Evolutionary conservation across 2,888 invertebrate species (phyloP).

Genomic region (Mimachlamys varia): DNA sequence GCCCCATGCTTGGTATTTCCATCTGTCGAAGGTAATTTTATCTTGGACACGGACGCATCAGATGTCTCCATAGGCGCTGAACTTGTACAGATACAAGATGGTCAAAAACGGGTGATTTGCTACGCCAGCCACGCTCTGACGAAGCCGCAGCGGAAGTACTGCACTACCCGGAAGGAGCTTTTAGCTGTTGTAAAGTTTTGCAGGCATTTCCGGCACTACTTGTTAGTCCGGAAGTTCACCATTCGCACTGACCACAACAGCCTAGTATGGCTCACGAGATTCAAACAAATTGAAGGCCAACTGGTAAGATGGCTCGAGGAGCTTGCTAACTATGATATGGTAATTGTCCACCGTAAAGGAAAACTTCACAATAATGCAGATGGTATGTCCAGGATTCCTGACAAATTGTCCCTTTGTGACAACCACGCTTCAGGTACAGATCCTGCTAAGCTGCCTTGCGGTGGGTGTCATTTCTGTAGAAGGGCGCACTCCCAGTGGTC

Average conservation of each 20-base stretch:
- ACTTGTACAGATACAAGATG: conserved; percentile 42
- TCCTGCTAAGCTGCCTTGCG: background rate
- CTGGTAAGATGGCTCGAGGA: too few species aligned
- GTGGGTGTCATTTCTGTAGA: background rate
- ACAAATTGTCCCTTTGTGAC: background rate
- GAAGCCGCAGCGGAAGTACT: conserved; percentile 43
- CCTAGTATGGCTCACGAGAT: too few species aligned
- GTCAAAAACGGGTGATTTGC: background rate
- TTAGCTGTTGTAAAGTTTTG: conserved; percentile 47
- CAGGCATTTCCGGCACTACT: background rate
- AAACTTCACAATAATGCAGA: background rate
- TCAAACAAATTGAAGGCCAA: too few species aligned
- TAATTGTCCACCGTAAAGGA: background rate
- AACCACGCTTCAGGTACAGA: background rate
- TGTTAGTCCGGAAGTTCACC: too few species aligned
- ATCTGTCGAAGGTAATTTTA: background rate
- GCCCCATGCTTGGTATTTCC: conserved; percentile 37
- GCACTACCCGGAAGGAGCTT: conserved; percentile 48
- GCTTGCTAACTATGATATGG: conserved; percentile 47
- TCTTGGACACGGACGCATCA: conserved; percentile 48
- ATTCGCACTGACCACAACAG: too few species aligned
- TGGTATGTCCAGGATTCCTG: background rate
- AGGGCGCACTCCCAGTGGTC: background rate
- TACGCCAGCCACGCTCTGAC: conserved; percentile 43
- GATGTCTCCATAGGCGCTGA: conserved; percentile 40